Evolutionary conservation across 2,797 vertebrate genomes (phyloP).

Genomic region (Lacerta viridis): DNA sequence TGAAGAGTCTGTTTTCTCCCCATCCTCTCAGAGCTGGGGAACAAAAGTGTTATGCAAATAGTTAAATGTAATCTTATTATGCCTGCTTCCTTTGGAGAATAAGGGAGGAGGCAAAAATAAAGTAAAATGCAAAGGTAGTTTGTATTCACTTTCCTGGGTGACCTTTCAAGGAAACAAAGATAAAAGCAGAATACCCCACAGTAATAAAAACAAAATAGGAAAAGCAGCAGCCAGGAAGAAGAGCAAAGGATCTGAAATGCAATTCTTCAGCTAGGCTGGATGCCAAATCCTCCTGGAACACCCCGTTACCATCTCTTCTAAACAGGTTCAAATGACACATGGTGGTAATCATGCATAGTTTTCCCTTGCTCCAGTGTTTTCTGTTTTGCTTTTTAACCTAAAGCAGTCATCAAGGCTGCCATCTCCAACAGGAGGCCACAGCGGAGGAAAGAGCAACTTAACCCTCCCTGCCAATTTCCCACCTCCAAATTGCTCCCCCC

Average conservation of each 20-base stretch:
- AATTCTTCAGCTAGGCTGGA: not conserved
- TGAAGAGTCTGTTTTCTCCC: conserved; percentile 24
- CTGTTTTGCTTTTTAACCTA: not conserved
- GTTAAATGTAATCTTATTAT: conserved; percentile 54
- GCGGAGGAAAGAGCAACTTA: not conserved
- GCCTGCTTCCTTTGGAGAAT: conserved; percentile 46
- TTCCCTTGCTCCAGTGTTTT: not conserved
- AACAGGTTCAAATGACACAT: not conserved
- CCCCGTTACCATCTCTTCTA: not conserved
- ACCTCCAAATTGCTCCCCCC: not conserved
- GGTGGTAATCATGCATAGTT: not conserved
- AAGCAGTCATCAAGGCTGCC: not conserved
- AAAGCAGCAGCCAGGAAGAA: conserved; percentile 25
- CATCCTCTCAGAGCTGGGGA: conserved; percentile 39
- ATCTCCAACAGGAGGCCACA: not conserved
- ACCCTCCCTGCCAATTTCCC: not conserved
- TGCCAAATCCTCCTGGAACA: not conserved
- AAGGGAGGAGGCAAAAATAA: conserved; percentile 27
- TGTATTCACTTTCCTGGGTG: conserved; percentile 33
- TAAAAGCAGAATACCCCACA: conserved; percentile 32
- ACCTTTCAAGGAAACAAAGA: conserved; percentile 52
- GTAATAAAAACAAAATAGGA: conserved; percentile 47
- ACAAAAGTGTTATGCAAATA: conserved; percentile 51
- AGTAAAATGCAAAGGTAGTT: conserved; percentile 17
- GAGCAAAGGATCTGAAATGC: conserved; percentile 16